Percentiles rank a stretch among this genome's conserved stretches.
Conservation (phyloP, 2,797 vertebrate species). For the Astyanax mexicanus region DNA sequence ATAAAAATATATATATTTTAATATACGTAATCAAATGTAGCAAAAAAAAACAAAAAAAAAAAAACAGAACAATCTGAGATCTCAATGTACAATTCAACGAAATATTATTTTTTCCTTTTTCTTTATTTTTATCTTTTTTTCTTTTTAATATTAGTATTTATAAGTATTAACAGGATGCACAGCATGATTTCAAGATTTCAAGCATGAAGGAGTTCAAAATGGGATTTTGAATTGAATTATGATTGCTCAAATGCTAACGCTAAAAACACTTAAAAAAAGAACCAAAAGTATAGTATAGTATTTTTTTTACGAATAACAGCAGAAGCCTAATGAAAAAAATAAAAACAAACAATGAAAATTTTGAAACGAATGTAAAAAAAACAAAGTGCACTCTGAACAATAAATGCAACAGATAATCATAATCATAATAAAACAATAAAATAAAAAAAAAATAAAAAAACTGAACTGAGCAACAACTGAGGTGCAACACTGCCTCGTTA, state of each 20-base stretch:
- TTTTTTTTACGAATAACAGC: no score
- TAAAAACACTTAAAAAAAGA: constrained; percentile 30
- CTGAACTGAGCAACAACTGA: constrained; percentile 49
- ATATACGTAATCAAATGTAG: constrained; percentile 61
- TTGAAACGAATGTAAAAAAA: no score
- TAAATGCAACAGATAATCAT: constrained; percentile 49
- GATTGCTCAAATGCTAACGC: constrained; percentile 1
- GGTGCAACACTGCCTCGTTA: constrained; percentile 61
- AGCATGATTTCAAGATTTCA: constrained; percentile 54
- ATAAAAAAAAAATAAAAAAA: constrained; percentile 57
- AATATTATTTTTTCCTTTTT: constrained; percentile 58
- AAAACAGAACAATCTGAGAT: no score
- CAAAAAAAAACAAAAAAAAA: constrained; percentile 43
- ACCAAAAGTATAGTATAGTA: constrained; percentile 58
- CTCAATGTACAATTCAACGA: constrained; percentile 63
- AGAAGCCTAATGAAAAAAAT: no score
- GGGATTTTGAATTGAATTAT: no score
- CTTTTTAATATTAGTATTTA: no score
- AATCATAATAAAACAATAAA: constrained; percentile 35
- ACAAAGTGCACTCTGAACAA: constrained; percentile 55
- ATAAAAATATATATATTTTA: constrained; percentile 77
- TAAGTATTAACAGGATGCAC: no score
- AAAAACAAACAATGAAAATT: no score
- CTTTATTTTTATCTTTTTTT: no score
- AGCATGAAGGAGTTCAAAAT: constrained; percentile 51